Evolutionary conservation across 2,888 invertebrate genomes (phyloP).

Genomic region (Aphelenchoides bicaudatus): DNA sequence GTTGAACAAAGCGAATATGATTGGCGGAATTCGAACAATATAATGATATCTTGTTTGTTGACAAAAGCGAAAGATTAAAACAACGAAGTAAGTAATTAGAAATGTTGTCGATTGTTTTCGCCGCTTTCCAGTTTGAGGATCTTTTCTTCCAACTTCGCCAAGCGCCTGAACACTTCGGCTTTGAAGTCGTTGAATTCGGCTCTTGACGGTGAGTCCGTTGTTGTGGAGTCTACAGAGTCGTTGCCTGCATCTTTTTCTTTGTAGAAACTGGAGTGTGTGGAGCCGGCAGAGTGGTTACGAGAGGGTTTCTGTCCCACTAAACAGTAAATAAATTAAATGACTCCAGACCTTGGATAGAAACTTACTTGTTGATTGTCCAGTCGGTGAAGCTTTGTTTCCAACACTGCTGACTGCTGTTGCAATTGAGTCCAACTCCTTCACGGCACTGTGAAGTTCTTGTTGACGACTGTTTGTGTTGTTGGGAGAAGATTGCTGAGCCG

Average conservation of each 20-base stretch:
- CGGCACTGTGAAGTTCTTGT: slow-evolving; percentile 1
- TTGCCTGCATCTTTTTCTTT: not conserved
- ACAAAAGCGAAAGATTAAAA: not conserved
- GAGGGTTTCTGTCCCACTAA: not conserved
- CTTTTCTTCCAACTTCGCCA: slow-evolving; percentile 10
- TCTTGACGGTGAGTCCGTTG: not conserved
- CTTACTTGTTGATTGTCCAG: not conserved
- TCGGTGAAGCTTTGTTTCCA: not conserved
- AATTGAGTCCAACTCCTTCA: slow-evolving; percentile 5
- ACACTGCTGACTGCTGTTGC: not conserved
- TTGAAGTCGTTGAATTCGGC: slow-evolving; percentile 17
- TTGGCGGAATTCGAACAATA: too few species aligned
- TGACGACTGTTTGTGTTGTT: not conserved
- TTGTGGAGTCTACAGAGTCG: not conserved
- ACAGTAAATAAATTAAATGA: slow-evolving; percentile 1
- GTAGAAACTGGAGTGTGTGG: not conserved
- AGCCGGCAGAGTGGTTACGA: slow-evolving; percentile 8
- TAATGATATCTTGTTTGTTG: too few species aligned
- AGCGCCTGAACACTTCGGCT: slow-evolving; percentile 10
- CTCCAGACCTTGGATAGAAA: too few species aligned
- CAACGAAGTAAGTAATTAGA: not conserved
- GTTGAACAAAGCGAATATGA: too few species aligned
- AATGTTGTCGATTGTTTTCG: slow-evolving; percentile 3
- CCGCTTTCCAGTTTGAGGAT: not conserved
- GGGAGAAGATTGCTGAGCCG: slow-evolving; percentile 10